A percentile compares a stretch with the other conserved stretches of the same genome.
phyloP scores from a whole-genome alignment of 2,888 invertebrate species.

The Limulus polyphemus region DNA sequence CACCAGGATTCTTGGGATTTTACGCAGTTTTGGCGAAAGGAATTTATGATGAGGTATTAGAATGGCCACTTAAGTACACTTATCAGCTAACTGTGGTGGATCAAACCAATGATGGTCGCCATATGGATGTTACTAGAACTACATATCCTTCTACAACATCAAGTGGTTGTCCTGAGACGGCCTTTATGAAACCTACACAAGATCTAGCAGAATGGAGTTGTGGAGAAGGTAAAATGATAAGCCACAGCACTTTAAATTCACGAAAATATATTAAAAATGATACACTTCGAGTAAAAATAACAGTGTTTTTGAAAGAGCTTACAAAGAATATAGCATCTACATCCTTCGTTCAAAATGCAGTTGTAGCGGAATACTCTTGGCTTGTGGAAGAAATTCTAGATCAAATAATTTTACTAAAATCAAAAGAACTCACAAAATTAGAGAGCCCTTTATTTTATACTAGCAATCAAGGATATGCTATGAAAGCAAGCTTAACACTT shows the following conservation, averaged over 20 bases:
- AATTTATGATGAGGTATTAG: slow-evolving; percentile 11
- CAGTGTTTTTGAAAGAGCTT: slow-evolving; percentile 15
- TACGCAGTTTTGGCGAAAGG: slow-evolving; percentile 16
- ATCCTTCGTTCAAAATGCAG: slow-evolving; percentile 2
- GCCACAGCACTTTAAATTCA: slow-evolving; percentile 9
- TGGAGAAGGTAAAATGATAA: slow-evolving; percentile 19
- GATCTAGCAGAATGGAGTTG: slow-evolving; percentile 22
- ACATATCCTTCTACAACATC: slow-evolving; percentile 11
- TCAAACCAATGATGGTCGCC: neutral
- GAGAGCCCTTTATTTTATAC: slow-evolving; percentile 18
- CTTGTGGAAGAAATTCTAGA: slow-evolving; percentile 2
- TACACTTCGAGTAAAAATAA: slow-evolving; percentile 6
- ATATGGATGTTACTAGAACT: slow-evolving; percentile 5
- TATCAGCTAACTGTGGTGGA: slow-evolving; percentile 9
- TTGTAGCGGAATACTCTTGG: slow-evolving; percentile 16
- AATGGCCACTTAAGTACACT: slow-evolving; percentile 14
- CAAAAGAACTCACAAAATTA: slow-evolving; percentile 10
- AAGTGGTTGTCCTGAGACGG: slow-evolving; percentile 17
- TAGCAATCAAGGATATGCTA: slow-evolving; percentile 18
- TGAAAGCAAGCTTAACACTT: slow-evolving; percentile 9
- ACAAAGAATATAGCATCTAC: slow-evolving; percentile 4
- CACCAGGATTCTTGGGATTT: slow-evolving; percentile 9
- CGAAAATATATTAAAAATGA: slow-evolving; percentile 2
- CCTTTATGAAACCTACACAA: slow-evolving; percentile 16
- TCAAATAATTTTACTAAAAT: slow-evolving; percentile 2